Base-by-base conservation (phyloP, 2,888 invertebrate species). In the Actias luna region DNA sequence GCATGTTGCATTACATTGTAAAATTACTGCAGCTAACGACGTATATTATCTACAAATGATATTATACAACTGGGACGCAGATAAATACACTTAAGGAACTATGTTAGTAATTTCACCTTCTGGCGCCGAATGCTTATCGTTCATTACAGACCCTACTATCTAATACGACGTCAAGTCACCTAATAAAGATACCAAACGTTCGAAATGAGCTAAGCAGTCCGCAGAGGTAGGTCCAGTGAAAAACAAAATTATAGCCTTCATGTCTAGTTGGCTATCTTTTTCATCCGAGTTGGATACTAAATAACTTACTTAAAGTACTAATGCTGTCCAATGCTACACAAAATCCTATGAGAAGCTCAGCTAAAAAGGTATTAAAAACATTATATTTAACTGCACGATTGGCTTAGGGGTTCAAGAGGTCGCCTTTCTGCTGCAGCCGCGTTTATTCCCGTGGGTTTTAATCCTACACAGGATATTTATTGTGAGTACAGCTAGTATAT, bases 41-140 rank as follows among this genome's bases (percentile, higher is more conserved):
- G 12, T 50, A 50, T 50, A 50, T 50, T 50, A 50, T 50, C 25
- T 25, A 25, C 46, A 50, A 25, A 50, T 33, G 31, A 31, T 60
- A 27, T 36, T 63, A 63, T 60, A 60, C 35, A 60, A 58, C 18
- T 64, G 58, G 63, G 59, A 52, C 59, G 50, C 18, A 55, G 58
- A 61, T 61, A 61, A 61, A 52, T 61, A 39, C 36, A 27, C 29
- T 22, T 29, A 29, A 55, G 29, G 46, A 55, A 55, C 29, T 52
- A 52, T 55, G 55, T n/a, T n/a, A 55, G 55, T 29, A 8, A 29
- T 55, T 25, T 55, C 55, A 55, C 29, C 10, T 55, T n/a, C 55
- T n/a, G 55, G 29, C 55, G 55, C 55, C 25, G 46, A 50, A 16
- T 50, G 22, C 10, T 50, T 25, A 50, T 50, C 12, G 25, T 33